phyloP scores from a whole-genome alignment of 2,888 invertebrate genomes.

The Phortica okadai region DNA sequence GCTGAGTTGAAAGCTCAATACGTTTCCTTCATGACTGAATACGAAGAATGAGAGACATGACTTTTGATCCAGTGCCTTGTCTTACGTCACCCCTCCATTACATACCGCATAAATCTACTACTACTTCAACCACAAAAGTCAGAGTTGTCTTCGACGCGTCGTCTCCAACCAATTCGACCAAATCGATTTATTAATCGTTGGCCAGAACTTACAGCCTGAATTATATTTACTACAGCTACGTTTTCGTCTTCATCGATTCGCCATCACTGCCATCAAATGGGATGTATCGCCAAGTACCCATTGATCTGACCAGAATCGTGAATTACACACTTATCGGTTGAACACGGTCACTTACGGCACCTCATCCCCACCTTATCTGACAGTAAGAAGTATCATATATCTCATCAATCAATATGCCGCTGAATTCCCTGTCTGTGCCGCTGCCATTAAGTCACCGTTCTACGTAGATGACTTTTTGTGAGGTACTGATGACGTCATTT shows the following conservation, averaged over 20 bases:
- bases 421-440: slow-evolving; percentile 1
- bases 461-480: slow-evolving; percentile 8
- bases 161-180: slow-evolving; percentile 13
- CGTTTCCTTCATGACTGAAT: slow-evolving; percentile 43
- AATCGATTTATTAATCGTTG: slow-evolving; percentile 35
- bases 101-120: too few species aligned
- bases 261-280: slow-evolving; percentile 24
- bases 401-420: background rate
- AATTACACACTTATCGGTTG: too few species aligned
- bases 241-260: too few species aligned
- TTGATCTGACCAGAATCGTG: too few species aligned
- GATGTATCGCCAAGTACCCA: slow-evolving; percentile 33
- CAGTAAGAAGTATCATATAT: slow-evolving; percentile 23
- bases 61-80: background rate
- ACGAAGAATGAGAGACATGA: slow-evolving; percentile 74
- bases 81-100: too few species aligned
- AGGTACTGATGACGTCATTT: too few species aligned
- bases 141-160: slow-evolving; percentile 26
- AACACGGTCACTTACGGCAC: too few species aligned
- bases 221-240: too few species aligned
- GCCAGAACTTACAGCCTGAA: slow-evolving; percentile 17
- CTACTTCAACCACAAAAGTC: background rate
- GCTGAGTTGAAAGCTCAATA: too few species aligned
- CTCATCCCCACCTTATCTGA: background rate
- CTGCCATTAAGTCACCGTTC: background rate